These are phyloP conservation scores for Drosophila anceps DNA, from an alignment of 2,888 invertebrate species.

Conservation along the genomic window DNA sequence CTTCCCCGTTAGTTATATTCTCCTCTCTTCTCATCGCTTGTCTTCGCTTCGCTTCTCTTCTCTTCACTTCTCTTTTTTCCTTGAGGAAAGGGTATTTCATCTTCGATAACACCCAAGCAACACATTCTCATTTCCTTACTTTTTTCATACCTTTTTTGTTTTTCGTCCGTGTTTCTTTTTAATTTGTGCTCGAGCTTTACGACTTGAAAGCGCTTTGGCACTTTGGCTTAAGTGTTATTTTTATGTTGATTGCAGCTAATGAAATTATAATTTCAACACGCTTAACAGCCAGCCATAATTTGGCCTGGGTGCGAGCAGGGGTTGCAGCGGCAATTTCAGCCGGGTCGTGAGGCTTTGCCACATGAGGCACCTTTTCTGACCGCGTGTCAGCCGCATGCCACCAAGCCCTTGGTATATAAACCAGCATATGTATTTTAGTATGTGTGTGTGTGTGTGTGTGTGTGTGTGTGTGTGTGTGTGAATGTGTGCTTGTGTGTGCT, in stretches of 20 bases:
- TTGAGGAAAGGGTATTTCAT: background rate
- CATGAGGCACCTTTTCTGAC: constrained; percentile 58
- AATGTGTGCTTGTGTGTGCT: constrained; percentile 43
- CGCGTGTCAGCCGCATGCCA: constrained; percentile 58
- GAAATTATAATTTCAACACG: constrained; percentile 79
- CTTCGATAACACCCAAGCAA: background rate
- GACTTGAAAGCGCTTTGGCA: constrained; percentile 73
- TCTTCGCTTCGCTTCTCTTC: too few species aligned
- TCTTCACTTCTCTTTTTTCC: background rate
- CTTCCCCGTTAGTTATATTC: too few species aligned
- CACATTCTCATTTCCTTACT: background rate
- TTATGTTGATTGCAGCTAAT: constrained; percentile 81
- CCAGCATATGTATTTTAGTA: constrained; percentile 41
- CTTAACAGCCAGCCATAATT: constrained; percentile 58
- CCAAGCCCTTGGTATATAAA: constrained; percentile 53
- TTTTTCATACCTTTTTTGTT: constrained; percentile 9
- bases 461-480: constrained; percentile 25
- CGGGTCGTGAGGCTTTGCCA: constrained; percentile 22
- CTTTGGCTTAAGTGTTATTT: constrained; percentile 78
- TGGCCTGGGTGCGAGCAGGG: background rate
- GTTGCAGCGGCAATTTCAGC: background rate
- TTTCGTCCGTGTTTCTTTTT: constrained; percentile 46
- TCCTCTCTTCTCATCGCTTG: too few species aligned
- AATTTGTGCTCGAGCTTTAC: constrained; percentile 69
- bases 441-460: constrained; percentile 27